These are phyloP conservation scores for Erethizon dorsatum DNA, from an alignment of 2,797 vertebrate genomes.

Conservation along the genomic window DNA sequence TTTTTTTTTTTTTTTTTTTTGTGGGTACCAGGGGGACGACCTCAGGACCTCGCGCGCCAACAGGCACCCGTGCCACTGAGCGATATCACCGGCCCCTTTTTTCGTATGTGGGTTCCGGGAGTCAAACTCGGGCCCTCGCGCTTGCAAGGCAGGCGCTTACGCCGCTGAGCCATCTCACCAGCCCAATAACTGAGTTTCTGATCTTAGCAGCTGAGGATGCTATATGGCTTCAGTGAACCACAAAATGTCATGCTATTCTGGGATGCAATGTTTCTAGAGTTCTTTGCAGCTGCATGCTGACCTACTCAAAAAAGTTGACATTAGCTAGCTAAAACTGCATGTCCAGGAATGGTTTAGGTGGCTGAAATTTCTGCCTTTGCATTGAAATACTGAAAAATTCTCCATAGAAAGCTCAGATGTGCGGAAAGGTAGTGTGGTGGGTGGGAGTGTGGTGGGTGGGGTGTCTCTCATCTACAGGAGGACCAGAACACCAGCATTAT, in stretches of 20 bases:
- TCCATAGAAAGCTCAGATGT: not conserved
- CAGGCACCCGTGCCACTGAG: no score
- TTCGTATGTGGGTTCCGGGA: no score
- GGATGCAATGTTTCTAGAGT: not conserved
- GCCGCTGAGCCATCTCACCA: no score
- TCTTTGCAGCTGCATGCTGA: not conserved
- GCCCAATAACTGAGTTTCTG: constrained; percentile 6
- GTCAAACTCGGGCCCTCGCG: no score
- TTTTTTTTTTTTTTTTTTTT: no score
- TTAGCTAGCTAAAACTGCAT: not conserved
- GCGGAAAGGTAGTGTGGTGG: not conserved
- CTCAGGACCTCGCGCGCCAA: no score
- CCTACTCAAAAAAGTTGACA: not conserved
- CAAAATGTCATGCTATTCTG: not conserved
- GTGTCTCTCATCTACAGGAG: not conserved
- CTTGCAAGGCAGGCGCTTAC: no score
- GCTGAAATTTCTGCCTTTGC: not conserved
- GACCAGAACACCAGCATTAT: not conserved
- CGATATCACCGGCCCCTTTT: no score
- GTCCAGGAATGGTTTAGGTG: not conserved
- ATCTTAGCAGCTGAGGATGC: not conserved
- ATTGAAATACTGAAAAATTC: not conserved
- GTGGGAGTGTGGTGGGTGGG: not conserved
- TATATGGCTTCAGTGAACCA: constrained; percentile 14
- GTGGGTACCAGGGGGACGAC: no score